Evolutionary conservation across 2,888 invertebrate genomes (phyloP), one percentile per base, ranked within the genome.

Genomic region (Holacanthella duospinosa): DNA sequence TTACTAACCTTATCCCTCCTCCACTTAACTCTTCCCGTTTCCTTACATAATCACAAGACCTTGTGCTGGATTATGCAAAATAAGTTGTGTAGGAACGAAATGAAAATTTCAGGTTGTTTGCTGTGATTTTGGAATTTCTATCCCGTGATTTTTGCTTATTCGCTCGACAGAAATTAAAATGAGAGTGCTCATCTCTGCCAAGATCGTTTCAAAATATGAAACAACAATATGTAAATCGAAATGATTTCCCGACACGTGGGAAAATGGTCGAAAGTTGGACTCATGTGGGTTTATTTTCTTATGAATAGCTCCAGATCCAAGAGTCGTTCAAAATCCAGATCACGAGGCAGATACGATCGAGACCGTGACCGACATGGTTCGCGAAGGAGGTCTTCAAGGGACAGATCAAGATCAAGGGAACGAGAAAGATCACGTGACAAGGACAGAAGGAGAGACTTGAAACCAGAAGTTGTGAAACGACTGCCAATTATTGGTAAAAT

Each of bases 401-500:
- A 62, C 9, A 55, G 62, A 21, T 62, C 63, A 2, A 55, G 29
- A 19, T 56, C 59, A 25, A 29, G 58, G 1, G 56, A 61, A 6
- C 25, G 53, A 16, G 59, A 63, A 24, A 54, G 58, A 36, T 61
- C 61, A 2, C 43, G 25, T 1, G 64, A 59, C 16, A 55, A 64
- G 36, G 64, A 58, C 27, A 29, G 59, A 19, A 65, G 64, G 12
- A 53, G 66, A 55, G 64, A 62, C n/a, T 60, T 66, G 1, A 68
- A 71, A 25, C 28, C 64, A 16, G 72, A 72, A 61, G 48, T 68
- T 24, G 64, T 69, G 21, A 69, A 68, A 59, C 69, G 68, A 26
- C 64, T 73, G 28, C 72, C 72, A 12, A 69, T 73, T 59, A 73
- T 73, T 61, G 72, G 72, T 28, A 73, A 73, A 65, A 71, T n/a